These are phyloP conservation scores for Pangasianodon hypophthalmus DNA, from an alignment of 2,113 vertebrate genomes.

Conservation along the genomic window DNA sequence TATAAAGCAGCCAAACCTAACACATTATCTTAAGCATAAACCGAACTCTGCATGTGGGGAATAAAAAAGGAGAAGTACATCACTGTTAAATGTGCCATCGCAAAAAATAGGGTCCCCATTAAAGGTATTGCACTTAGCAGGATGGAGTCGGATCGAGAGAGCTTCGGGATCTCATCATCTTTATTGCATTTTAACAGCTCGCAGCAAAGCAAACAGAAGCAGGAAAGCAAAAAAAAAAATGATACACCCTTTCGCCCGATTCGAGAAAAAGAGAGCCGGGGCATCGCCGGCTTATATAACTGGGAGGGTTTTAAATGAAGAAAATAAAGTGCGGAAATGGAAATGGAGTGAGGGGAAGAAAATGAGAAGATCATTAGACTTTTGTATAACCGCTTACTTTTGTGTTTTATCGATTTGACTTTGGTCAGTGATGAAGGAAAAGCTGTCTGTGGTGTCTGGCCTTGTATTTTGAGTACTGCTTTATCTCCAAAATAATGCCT, in stretches of 20 bases:
- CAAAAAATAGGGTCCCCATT: slow-evolving; percentile 42
- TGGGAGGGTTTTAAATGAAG: slow-evolving; percentile 1
- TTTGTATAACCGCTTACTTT: neutral
- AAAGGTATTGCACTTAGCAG: slow-evolving; percentile 52
- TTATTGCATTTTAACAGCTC: slow-evolving; percentile 57
- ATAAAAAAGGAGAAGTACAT: slow-evolving; percentile 23
- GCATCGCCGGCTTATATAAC: slow-evolving; percentile 11
- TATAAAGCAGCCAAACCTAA: slow-evolving; percentile 32
- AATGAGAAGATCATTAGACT: neutral
- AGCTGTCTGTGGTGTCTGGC: neutral
- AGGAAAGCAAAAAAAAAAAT: neutral
- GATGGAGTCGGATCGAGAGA: slow-evolving; percentile 51
- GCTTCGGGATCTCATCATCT: slow-evolving; percentile 41
- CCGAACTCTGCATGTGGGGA: slow-evolving; percentile 6
- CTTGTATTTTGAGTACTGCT: slow-evolving; percentile 12
- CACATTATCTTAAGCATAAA: slow-evolving; percentile 49
- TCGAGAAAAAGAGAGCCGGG: neutral
- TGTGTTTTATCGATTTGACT: slow-evolving; percentile 15
- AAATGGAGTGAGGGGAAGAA: neutral
- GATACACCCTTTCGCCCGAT: slow-evolving; percentile 21
- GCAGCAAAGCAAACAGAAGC: slow-evolving; percentile 27
- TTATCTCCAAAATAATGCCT: neutral
- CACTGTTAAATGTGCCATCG: slow-evolving; percentile 43
- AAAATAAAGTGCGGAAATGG: neutral
- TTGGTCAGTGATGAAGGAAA: neutral